phyloP scores from a whole-genome alignment of 2,888 invertebrate species.

The Lumbricus terrestris region DNA sequence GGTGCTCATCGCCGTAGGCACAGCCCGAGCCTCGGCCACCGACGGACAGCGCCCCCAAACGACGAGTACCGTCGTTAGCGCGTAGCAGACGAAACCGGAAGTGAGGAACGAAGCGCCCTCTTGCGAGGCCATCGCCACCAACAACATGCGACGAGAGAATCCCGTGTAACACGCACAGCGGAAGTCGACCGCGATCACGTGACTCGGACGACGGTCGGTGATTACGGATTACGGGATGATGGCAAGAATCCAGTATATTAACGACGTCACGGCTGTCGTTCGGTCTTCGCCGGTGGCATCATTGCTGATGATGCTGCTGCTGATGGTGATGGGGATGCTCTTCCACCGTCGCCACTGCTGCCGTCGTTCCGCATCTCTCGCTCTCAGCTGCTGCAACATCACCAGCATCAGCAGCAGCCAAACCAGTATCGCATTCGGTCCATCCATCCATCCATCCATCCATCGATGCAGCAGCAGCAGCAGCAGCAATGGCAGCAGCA shows the following conservation, averaged over 20 bases:
- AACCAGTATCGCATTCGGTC: too few species aligned
- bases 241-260: not conserved
- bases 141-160: too few species aligned
- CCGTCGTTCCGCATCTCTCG: not conserved
- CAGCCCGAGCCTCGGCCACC: not conserved
- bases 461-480: too few species aligned
- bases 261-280: not conserved
- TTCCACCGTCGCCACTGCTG: too few species aligned
- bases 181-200: not conserved
- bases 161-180: too few species aligned
- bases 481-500: too few species aligned
- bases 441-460: not conserved
- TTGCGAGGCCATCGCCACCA: not conserved
- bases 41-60: not conserved
- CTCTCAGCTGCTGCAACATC: not conserved
- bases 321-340: too few species aligned
- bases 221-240: not conserved
- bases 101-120: not conserved
- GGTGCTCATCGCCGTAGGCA: not conserved
- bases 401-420: not conserved
- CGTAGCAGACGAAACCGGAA: not conserved
- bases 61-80: not conserved
- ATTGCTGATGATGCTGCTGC: not conserved
- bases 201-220: not conserved
- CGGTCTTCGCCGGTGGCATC: not conserved